Percentiles rank a stretch among this genome's conserved stretches.
phyloP scores from a whole-genome alignment of 2,888 invertebrate genomes.

The Nomada fucata region DNA sequence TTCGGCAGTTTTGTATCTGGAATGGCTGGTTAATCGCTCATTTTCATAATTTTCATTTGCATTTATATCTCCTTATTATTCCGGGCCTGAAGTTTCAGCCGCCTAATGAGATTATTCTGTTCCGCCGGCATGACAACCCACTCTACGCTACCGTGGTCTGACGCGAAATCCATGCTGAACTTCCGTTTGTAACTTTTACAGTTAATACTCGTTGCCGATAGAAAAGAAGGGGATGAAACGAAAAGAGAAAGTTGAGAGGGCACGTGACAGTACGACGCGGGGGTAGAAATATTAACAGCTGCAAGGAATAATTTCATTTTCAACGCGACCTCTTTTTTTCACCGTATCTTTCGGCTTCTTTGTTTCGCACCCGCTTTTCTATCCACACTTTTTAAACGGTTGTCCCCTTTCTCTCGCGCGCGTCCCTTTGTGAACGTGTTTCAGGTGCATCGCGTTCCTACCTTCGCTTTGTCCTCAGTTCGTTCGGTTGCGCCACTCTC shows the following conservation, averaged over 20 bases:
- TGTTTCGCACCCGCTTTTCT: background rate
- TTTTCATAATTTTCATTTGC: slow-evolving; percentile 74
- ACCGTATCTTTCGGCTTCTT: background rate
- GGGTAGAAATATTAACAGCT: slow-evolving; percentile 37
- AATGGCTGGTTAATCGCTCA: slow-evolving; percentile 65
- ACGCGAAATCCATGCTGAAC: slow-evolving; percentile 54
- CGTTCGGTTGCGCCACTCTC: background rate
- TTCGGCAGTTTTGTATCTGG: slow-evolving; percentile 58
- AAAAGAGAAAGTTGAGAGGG: background rate
- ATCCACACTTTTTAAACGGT: slow-evolving; percentile 3
- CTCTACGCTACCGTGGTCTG: slow-evolving; percentile 52
- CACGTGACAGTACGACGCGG: slow-evolving; percentile 25
- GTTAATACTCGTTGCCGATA: slow-evolving; percentile 58
- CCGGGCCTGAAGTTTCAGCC: slow-evolving; percentile 59
- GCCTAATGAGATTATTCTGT: slow-evolving; percentile 67
- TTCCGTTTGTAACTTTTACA: slow-evolving; percentile 58
- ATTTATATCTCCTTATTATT: slow-evolving; percentile 74
- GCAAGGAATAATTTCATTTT: slow-evolving; percentile 18
- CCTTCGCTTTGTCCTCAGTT: background rate
- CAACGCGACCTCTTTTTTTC: background rate
- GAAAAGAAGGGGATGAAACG: too few species aligned
- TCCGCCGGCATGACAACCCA: slow-evolving; percentile 65
- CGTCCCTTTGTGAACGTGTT: slow-evolving; percentile 12
- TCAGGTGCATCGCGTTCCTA: background rate
- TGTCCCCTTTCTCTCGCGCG: background rate